phyloP scores from a whole-genome alignment of 2,113 vertebrate species.

The Aphelocoma coerulescens region DNA sequence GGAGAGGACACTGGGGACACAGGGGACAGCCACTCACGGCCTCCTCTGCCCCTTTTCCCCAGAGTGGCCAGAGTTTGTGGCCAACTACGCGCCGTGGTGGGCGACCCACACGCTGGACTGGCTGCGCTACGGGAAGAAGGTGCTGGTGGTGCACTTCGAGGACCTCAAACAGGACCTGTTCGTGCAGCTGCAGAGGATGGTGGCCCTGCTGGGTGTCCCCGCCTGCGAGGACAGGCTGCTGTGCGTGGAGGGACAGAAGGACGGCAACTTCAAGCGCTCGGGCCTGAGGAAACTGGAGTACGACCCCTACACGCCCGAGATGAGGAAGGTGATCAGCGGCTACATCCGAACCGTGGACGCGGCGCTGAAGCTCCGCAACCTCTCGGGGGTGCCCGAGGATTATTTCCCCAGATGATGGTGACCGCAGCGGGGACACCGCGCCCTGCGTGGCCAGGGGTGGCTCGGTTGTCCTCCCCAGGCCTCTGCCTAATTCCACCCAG shows the following conservation, averaged over 20 bases:
- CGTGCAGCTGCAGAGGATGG: constrained; percentile 86
- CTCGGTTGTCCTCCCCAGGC: not conserved
- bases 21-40: fast-evolving
- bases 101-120: constrained; percentile 94
- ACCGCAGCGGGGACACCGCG: fast-evolving
- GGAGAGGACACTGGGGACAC: fast-evolving
- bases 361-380: constrained; percentile 81
- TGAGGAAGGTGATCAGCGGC: constrained; percentile 80
- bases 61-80: constrained; percentile 98
- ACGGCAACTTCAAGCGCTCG: constrained; percentile 95
- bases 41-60: not conserved
- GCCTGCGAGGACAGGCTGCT: constrained; percentile 90
- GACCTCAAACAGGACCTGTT: constrained; percentile 89
- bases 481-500: constrained; percentile 60
- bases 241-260: constrained; percentile 94
- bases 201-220: constrained; percentile 80
- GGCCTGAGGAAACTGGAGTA: constrained; percentile 92
- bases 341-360: constrained; percentile 88
- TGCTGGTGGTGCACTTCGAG: constrained; percentile 95
- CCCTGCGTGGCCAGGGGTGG: not conserved
- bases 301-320: constrained; percentile 89
- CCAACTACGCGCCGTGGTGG: constrained; percentile 96
- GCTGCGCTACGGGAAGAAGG: constrained; percentile 85
- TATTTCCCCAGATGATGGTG: constrained; percentile 91
- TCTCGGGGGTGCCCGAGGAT: constrained; percentile 87